These are phyloP conservation scores for Sinelater perroti DNA, from an alignment of 2,888 invertebrate genomes.

Conservation along the genomic window DNA sequence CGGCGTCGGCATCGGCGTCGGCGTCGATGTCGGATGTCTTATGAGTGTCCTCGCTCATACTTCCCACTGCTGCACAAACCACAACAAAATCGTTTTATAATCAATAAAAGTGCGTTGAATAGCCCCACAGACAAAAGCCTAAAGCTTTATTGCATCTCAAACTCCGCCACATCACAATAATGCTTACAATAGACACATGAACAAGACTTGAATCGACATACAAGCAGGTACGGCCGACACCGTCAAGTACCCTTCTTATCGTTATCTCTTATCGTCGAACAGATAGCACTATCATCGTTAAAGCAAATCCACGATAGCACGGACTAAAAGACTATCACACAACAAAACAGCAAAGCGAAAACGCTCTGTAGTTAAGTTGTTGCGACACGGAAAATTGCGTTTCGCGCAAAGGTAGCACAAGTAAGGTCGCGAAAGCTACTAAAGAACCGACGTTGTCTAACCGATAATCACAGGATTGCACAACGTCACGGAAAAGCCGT, in stretches of 20 bases:
- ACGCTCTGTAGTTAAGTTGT: conserved; percentile 18
- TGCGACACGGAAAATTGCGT: conserved; percentile 29
- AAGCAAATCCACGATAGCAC: conserved; percentile 21
- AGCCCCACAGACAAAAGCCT: conserved; percentile 33
- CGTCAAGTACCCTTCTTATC: conserved; percentile 30
- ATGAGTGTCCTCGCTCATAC: conserved; percentile 30
- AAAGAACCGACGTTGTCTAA: conserved; percentile 22
- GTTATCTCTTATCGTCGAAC: too few relatives aligned
- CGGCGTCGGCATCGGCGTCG: conserved; percentile 24
- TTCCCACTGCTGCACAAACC: conserved; percentile 31
- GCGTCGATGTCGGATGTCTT: neutral
- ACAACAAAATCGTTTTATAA: conserved; percentile 16
- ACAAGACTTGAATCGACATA: conserved; percentile 31
- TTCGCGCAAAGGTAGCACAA: conserved; percentile 1
- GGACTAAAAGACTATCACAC: conserved; percentile 10
- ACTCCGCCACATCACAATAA: conserved; percentile 34
- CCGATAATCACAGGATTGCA: too few relatives aligned
- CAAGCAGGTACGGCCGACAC: conserved; percentile 31
- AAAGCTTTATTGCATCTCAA: conserved; percentile 27
- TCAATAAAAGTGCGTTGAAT: conserved; percentile 2
- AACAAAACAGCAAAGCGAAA: conserved; percentile 4
- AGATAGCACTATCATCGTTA: conserved; percentile 35
- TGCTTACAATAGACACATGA: conserved; percentile 5
- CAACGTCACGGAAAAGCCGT: too few relatives aligned
- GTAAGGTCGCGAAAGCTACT: conserved; percentile 7